These are phyloP conservation scores for Anoura caudifer DNA, from an alignment of 2,113 vertebrate genomes.

Conservation along the genomic window DNA sequence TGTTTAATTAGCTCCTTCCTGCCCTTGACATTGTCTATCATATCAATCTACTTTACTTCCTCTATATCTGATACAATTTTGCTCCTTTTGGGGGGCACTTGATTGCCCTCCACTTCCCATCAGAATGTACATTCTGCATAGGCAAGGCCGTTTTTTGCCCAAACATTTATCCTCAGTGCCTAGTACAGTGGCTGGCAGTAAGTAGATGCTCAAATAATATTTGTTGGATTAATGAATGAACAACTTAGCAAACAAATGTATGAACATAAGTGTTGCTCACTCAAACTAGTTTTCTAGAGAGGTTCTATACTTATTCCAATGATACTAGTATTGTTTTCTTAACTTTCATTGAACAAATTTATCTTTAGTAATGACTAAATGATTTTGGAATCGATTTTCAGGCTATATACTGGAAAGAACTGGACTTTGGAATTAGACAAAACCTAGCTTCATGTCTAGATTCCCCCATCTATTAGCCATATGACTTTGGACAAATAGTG, in stretches of 20 bases:
- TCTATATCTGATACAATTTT: not conserved
- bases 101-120: not conserved
- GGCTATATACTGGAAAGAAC: not conserved
- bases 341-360: constrained; percentile 23
- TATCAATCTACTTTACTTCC: not conserved
- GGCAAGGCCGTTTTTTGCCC: not conserved
- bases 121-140: not conserved
- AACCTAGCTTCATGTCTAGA: not conserved
- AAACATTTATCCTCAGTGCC: not conserved
- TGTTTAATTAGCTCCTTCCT: not conserved
- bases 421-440: not conserved
- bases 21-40: not conserved
- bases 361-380: not conserved
- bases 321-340: constrained; percentile 8
- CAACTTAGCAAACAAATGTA: not conserved
- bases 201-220: not conserved
- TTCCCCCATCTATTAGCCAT: not conserved
- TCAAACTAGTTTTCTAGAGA: not conserved
- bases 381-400: constrained; percentile 36
- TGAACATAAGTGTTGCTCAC: not conserved
- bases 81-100: not conserved
- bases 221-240: constrained; percentile 9
- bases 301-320: not conserved
- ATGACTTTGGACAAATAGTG: not conserved
- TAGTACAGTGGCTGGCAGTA: not conserved